Conservation (phyloP, 2,888 invertebrate species). For the Lypha dubia region DNA sequence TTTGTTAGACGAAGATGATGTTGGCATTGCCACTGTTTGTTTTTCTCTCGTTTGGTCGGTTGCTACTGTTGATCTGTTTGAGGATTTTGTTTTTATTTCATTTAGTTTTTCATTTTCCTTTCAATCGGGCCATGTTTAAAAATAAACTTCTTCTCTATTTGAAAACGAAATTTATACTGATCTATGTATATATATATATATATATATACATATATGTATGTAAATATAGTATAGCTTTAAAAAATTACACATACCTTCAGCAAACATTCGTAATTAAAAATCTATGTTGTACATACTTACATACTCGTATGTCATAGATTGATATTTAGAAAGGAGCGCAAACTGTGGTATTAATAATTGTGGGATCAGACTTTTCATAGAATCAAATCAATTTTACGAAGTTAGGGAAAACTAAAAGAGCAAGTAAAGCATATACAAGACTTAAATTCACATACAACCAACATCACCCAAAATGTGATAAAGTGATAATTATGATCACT, state of each 20-base stretch:
- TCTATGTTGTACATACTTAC: neutral
- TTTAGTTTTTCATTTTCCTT: conserved; percentile 8
- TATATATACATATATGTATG: conserved; percentile 24
- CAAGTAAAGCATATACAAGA: neutral
- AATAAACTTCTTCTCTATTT: conserved; percentile 63
- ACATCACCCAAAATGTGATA: too few species aligned
- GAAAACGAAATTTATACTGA: conserved; percentile 59
- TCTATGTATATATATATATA: neutral
- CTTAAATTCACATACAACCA: too few species aligned
- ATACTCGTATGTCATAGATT: neutral
- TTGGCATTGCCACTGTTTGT: conserved; percentile 47
- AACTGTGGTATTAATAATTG: neutral
- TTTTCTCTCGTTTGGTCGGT: conserved; percentile 38
- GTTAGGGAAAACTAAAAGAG: neutral
- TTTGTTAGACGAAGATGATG: conserved; percentile 25
- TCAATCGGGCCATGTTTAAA: conserved; percentile 64
- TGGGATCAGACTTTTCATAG: conserved; percentile 4
- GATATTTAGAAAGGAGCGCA: conserved; percentile 10
- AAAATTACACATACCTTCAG: neutral
- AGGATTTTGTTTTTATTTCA: conserved; percentile 27
- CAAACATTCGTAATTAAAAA: neutral
- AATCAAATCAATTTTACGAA: neutral
- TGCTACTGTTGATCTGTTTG: conserved; percentile 15
- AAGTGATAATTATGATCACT: too few species aligned
- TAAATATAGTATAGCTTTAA: conserved; percentile 49